These are phyloP conservation scores for Catagonus wagneri DNA, from an alignment of 2,113 vertebrate genomes.

Conservation along the genomic window DNA sequence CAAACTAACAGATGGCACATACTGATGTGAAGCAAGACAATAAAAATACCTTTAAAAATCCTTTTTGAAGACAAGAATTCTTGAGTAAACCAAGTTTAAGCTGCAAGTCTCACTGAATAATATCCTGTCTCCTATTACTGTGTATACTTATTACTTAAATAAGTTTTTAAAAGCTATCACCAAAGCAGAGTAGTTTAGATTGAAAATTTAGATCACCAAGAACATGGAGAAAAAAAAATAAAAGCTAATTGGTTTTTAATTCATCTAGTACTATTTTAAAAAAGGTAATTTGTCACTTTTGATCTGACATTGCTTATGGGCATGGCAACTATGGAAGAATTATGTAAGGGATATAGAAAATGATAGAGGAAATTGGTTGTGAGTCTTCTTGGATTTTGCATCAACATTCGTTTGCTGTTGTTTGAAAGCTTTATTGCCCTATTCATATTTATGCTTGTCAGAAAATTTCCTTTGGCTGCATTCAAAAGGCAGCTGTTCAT, in stretches of 20 bases:
- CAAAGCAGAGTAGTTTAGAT: conserved; percentile 74
- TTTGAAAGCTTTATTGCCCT: conserved; percentile 83
- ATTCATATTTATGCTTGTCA: conserved; percentile 84
- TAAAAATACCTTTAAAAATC: conserved; percentile 55
- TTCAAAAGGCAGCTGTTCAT: conserved; percentile 83
- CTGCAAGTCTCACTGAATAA: conserved; percentile 58
- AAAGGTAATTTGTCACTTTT: conserved; percentile 87
- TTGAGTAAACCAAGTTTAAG: conserved; percentile 51
- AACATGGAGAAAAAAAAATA: conserved; percentile 82
- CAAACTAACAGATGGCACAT: neutral
- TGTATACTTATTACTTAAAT: no score
- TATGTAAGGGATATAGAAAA: conserved; percentile 80
- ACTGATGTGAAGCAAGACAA: conserved; percentile 25
- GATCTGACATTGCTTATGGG: conserved; percentile 83
- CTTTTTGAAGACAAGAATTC: conserved; percentile 47
- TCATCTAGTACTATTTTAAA: conserved; percentile 81
- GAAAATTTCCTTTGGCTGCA: conserved; percentile 85
- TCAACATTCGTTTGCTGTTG: conserved; percentile 80
- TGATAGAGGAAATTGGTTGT: conserved; percentile 87
- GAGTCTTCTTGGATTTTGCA: conserved; percentile 77
- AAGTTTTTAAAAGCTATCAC: conserved; percentile 73
- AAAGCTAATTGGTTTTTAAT: conserved; percentile 87
- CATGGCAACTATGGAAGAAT: conserved; percentile 81
- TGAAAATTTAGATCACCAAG: conserved; percentile 82
- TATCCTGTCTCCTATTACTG: conserved; percentile 8